These are phyloP conservation scores for Phrynosoma blainvillii DNA, from an alignment of 2,113 vertebrate genomes.

Conservation along the genomic window DNA sequence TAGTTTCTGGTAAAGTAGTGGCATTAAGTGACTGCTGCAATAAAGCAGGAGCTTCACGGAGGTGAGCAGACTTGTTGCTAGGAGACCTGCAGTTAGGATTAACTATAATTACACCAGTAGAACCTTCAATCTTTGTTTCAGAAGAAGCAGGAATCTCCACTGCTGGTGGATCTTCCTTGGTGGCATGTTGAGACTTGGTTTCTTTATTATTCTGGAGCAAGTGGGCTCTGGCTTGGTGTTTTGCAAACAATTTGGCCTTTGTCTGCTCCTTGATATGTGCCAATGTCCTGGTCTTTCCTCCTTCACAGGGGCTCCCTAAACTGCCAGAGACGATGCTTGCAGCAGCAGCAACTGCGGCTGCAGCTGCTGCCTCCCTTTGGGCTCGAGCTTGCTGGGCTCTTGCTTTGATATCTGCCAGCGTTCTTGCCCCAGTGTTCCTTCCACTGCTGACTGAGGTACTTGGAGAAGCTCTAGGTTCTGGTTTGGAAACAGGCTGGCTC, in stretches of 20 bases:
- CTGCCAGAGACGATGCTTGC: conserved; percentile 81
- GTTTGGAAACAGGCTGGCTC: conserved; percentile 82
- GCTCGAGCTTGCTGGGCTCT: conserved; percentile 86
- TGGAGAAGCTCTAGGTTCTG: conserved; percentile 77
- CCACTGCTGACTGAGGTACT: conserved; percentile 73
- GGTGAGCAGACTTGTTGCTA: conserved; percentile 77
- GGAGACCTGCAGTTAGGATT: conserved; percentile 87
- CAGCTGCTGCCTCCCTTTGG: conserved; percentile 84
- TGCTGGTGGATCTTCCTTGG: conserved; percentile 74
- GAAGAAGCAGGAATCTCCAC: conserved; percentile 69
- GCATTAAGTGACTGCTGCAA: conserved; percentile 74
- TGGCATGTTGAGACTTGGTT: conserved; percentile 66
- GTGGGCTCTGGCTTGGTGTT: conserved; percentile 81
- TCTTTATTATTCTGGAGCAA: conserved; percentile 79
- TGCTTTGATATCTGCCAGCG: conserved; percentile 87
- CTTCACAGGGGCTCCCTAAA: conserved; percentile 79
- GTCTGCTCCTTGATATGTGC: conserved; percentile 87
- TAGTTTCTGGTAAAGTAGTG: conserved; percentile 75
- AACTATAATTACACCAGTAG: conserved; percentile 84
- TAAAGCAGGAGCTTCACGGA: conserved; percentile 72
- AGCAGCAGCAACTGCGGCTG: conserved; percentile 81
- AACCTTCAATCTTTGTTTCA: conserved; percentile 80
- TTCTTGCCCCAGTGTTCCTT: conserved; percentile 85
- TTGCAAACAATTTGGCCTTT: conserved; percentile 85
- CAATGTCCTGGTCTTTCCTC: conserved; percentile 81